Evolutionary conservation across 2,888 invertebrate species (phyloP), one percentile per base, ranked within the genome.

Genomic region (Noctuana brunneofusca): DNA sequence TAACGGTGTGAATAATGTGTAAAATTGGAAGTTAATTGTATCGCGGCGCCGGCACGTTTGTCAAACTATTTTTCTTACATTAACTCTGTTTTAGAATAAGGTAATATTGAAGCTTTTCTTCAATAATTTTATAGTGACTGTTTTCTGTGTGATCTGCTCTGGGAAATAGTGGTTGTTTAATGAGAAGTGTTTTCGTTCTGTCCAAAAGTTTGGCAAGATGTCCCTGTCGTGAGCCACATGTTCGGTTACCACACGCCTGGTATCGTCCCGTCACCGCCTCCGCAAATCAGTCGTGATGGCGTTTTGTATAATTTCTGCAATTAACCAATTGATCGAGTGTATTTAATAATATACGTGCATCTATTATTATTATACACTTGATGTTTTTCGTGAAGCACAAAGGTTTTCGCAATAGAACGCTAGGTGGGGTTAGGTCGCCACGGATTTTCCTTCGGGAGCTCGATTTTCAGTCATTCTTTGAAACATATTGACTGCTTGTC

Each of bases 31-130:
- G 83, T 75, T 79, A 78, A 76, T 75, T 75, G 74, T 77, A 77
- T 80, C 14, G 85, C 86, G 87, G 87, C 84, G 79, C 90, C 90
- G 90, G 88, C 87, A 86, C 87, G 83, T 87, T 89, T 89, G 89
- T 86, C 89, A 91, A 84, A 82, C 80, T 77, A 82, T 80, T 84
- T 83, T 84, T 80, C 81, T 82, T 75, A 80, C 79, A 75, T 71
- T 81, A 78, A 76, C 76, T 79, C 74, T 66, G 67, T 76, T 75
- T 76, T 68, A 71, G 70, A 77, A 68, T 76, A 76, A 73, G 79
- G 75, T 79, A 79, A 78, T 81, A 78, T 78, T 83, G 71, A 75
- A 65, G 73, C 67, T 65, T 65, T 71, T 72, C 68, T 69, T 63
- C 71, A 74, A 62, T 64, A 63, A 67, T 57, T 50, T 71, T 67